Evolutionary conservation across 2,888 invertebrate genomes (phyloP), one percentile per base, ranked within the genome.

Genomic region (Cancer borealis): DNA sequence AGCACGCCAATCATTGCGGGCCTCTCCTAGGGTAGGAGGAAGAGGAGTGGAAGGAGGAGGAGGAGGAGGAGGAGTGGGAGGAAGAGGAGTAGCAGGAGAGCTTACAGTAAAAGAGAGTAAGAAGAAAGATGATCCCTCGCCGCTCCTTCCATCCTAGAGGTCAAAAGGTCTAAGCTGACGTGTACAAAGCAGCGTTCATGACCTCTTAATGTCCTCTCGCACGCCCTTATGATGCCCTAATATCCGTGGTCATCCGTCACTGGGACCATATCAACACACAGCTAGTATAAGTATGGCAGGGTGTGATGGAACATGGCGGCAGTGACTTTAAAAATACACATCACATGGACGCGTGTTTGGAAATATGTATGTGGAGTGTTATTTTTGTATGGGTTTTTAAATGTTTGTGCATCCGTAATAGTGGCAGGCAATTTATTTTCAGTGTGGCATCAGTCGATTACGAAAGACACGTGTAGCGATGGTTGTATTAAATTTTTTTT

Each of bases 351-450:
- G 39, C 39, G 1, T 39, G 39, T 39, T 39, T 2, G 39, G 39
- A 39, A 39, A 39, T 21, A 30, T 79, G 10, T 30, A 79, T 79
- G 30, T 79, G 26, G 3, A 79, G 30, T 26, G 6, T 21, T 79
- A 30, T 30, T 79, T 79, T 54, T 79, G 30, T 30, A 26, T 30
- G 30, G 30, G 14, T 79, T 30, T 79, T 39, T 30, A 30, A 79
- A 79, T 79, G 79, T 79, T 79, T 14, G 79, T 79, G 79, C 26
- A 79, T 79, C 12, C 12, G 30, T 26, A 79, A 30, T 30, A 30
- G 1, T 79, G 79, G 79, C 79, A 79, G 79, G 10, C 79, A 79
- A 79, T 79, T 79, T 79, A 79, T 79, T 79, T n/a, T 79, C 79
- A 30, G 12, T 30, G 79, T 12, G 1, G 10, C 79, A 79, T 10